Evolutionary conservation across 1,140 invertebrate species (phyloP).

Genomic region (Drosophila ambigua): DNA sequence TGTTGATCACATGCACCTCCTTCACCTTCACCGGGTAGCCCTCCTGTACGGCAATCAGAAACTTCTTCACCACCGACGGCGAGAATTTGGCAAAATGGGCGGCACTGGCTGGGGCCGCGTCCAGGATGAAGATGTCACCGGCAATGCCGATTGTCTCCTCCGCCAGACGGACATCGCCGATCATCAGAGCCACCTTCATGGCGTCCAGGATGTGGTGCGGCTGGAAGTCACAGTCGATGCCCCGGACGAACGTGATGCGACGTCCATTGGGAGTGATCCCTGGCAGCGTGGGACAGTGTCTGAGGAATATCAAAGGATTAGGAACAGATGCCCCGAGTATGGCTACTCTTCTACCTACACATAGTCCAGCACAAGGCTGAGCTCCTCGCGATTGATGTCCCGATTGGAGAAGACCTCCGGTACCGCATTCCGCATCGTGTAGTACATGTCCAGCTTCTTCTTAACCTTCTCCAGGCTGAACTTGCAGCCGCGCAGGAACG

Average conservation of each 20-base stretch:
- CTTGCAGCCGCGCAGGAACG: slow-evolving; percentile 92
- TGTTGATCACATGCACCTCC: slow-evolving; percentile 93
- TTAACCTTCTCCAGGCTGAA: slow-evolving; percentile 93
- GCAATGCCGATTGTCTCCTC: slow-evolving; percentile 91
- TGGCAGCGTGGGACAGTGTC: slow-evolving; percentile 90
- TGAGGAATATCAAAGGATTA: slow-evolving; percentile 72
- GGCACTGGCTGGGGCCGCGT: slow-evolving; percentile 89
- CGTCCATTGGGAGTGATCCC: slow-evolving; percentile 91
- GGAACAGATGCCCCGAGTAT: not conserved
- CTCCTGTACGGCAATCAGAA: slow-evolving; percentile 92
- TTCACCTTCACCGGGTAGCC: slow-evolving; percentile 94
- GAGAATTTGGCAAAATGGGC: slow-evolving; percentile 91
- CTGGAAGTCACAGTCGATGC: slow-evolving; percentile 86
- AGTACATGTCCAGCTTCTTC: slow-evolving; percentile 91
- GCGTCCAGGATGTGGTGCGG: slow-evolving; percentile 87
- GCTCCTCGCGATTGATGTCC: slow-evolving; percentile 88
- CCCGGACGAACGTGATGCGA: slow-evolving; percentile 89
- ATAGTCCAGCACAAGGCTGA: slow-evolving; percentile 88
- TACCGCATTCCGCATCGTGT: slow-evolving; percentile 90
- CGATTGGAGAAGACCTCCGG: slow-evolving; percentile 93
- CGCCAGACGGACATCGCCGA: slow-evolving; percentile 90
- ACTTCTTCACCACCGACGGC: slow-evolving; percentile 90
- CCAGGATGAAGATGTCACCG: slow-evolving; percentile 91
- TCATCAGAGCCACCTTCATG: slow-evolving; percentile 92
- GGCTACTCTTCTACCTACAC: slow-evolving; percentile 86